Percentiles rank a stretch among this genome's conserved stretches.
These are phyloP conservation scores for Amphiduros pacificus DNA, from an alignment of 2,888 invertebrate species.

Conservation along the genomic window DNA sequence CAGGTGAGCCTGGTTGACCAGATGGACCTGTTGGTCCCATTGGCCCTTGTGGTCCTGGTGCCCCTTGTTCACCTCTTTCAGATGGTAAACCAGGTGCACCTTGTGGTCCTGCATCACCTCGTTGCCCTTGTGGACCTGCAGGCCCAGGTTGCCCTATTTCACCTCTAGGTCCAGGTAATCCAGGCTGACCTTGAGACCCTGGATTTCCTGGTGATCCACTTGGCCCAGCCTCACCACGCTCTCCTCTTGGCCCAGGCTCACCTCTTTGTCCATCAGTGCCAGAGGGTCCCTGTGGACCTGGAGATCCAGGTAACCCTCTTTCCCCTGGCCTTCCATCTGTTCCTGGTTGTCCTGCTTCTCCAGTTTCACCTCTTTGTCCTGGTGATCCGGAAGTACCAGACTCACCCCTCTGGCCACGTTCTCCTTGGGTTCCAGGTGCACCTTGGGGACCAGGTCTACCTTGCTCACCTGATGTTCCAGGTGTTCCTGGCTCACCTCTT, in stretches of 20 bases:
- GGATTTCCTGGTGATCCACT: slow-evolving; percentile 8
- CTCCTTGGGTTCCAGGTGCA: slow-evolving; percentile 19
- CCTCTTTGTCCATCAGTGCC: slow-evolving; percentile 10
- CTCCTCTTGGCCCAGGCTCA: slow-evolving; percentile 23
- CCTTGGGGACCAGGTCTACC: slow-evolving; percentile 26
- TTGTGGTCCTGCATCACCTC: slow-evolving; percentile 19
- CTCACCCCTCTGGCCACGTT: slow-evolving; percentile 13
- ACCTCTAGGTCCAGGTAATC: slow-evolving; percentile 14
- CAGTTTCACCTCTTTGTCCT: slow-evolving; percentile 28
- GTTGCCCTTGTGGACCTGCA: slow-evolving; percentile 14
- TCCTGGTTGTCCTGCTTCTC: slow-evolving; percentile 14
- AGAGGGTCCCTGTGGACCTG: slow-evolving; percentile 15
- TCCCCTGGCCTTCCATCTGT: slow-evolving; percentile 15
- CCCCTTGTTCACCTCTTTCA: slow-evolving; percentile 13
- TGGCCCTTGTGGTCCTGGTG: slow-evolving; percentile 16
- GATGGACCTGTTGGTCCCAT: slow-evolving; percentile 21
- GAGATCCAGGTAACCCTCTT: slow-evolving; percentile 9
- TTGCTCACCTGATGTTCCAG: slow-evolving; percentile 28
- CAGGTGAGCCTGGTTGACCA: slow-evolving; percentile 9
- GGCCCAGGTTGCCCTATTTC: slow-evolving; percentile 20
- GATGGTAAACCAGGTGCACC: slow-evolving; percentile 7
- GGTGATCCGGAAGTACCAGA: slow-evolving; percentile 19
- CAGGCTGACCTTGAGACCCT: slow-evolving; percentile 12
- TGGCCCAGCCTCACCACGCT: slow-evolving; percentile 6
- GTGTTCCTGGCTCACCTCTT: slow-evolving; percentile 5